phyloP scores from a whole-genome alignment of 2,797 vertebrate genomes.

The Leptodactylus fallax region DNA sequence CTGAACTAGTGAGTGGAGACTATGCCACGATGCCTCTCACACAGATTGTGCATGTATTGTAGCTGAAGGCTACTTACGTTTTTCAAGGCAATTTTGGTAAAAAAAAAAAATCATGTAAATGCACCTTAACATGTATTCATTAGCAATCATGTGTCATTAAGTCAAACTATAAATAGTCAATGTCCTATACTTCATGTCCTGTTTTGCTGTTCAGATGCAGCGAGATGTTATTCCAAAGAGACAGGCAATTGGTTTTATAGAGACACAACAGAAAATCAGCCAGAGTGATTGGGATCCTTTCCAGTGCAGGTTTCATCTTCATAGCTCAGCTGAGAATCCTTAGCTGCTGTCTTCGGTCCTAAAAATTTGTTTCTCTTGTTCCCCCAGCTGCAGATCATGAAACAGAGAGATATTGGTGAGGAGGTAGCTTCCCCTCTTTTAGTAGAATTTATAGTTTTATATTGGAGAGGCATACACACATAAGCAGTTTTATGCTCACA shows the following conservation, averaged over 20 bases:
- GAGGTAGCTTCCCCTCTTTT: constrained; percentile 58
- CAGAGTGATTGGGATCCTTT: constrained; percentile 41
- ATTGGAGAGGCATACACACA: constrained; percentile 52
- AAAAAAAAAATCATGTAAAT: no score
- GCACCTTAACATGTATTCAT: neutral
- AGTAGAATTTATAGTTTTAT: constrained; percentile 53
- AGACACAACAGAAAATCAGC: constrained; percentile 53
- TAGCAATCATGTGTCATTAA: constrained; percentile 14
- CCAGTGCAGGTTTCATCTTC: constrained; percentile 55
- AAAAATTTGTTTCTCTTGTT: constrained; percentile 49
- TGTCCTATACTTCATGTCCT: neutral
- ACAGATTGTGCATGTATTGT: no score
- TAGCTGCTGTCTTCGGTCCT: constrained; percentile 18
- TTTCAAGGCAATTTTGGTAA: no score
- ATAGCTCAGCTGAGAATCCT: constrained; percentile 53
- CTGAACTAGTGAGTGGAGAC: no score
- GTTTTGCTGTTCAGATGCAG: constrained; percentile 14
- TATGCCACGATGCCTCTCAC: no score
- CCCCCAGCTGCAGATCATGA: constrained; percentile 59
- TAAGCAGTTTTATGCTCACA: constrained; percentile 59
- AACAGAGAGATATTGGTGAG: constrained; percentile 50
- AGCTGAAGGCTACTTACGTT: no score
- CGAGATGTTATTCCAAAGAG: constrained; percentile 13
- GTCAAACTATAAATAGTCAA: neutral
- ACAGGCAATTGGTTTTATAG: constrained; percentile 29